phyloP scores from a whole-genome alignment of 92 coral and sea anemone genomes.

The Parazoanthus darwini region DNA sequence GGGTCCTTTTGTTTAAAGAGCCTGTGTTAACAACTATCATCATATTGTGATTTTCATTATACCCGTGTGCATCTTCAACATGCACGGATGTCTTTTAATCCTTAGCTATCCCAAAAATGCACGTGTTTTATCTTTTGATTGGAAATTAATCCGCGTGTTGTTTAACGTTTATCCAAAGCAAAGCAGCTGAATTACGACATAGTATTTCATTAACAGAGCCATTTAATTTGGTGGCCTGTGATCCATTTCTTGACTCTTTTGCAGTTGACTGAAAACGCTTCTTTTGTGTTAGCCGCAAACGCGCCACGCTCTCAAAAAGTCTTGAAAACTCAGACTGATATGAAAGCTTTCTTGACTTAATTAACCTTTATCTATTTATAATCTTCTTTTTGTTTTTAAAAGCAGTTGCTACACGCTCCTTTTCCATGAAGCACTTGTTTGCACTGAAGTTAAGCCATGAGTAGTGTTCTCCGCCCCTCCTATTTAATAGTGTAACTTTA shows the following conservation, averaged over 20 bases:
- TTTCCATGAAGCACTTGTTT: not conserved
- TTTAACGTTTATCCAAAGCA: slow-evolving; percentile 52
- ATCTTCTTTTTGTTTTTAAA: not conserved
- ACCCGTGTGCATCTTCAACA: slow-evolving; percentile 16
- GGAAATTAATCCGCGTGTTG: slow-evolving; percentile 76
- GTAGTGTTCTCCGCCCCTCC: slow-evolving; percentile 16
- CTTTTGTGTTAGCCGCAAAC: not conserved
- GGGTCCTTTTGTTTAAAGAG: not conserved
- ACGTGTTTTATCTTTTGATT: slow-evolving; percentile 81
- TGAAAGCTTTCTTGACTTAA: not conserved
- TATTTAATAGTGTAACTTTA: not conserved
- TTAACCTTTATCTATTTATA: not conserved
- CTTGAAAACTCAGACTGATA: not conserved
- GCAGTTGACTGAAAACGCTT: not conserved
- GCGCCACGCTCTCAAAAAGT: not conserved
- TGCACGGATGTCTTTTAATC: slow-evolving; percentile 49
- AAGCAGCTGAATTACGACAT: slow-evolving; percentile 11
- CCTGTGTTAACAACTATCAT: not conserved
- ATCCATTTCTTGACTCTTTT: not conserved
- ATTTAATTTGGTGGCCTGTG: slow-evolving; percentile 25
- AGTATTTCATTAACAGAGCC: slow-evolving; percentile 9
- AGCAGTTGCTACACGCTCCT: not conserved
- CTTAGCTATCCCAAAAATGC: slow-evolving; percentile 86
- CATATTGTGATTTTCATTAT: not conserved
- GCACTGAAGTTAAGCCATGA: not conserved